Conservation (phyloP, 2,113 vertebrate species). For the Cinclus cinclus region DNA sequence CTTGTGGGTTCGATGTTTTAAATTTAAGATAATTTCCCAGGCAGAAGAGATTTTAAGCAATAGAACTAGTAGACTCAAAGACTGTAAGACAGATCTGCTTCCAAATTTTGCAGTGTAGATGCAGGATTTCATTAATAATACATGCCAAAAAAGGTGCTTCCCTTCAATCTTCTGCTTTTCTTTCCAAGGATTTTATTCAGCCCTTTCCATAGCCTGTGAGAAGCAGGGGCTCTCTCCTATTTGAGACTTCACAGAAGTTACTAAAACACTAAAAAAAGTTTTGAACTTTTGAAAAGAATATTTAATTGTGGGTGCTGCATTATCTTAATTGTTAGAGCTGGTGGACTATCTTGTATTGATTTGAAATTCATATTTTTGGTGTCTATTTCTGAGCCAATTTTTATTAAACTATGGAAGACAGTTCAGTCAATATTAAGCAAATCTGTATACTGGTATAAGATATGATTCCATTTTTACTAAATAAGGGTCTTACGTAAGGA, state of each 20-base stretch:
- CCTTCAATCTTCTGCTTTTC: not conserved
- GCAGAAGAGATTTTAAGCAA: not conserved
- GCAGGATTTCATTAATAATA: not conserved
- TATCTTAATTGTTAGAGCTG: not conserved
- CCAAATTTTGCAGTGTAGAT: not conserved
- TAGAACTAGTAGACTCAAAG: not conserved
- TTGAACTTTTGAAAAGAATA: not conserved
- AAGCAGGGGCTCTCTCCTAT: not conserved
- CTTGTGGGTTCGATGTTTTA: not conserved
- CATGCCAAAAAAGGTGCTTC: not conserved
- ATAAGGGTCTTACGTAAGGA: not conserved
- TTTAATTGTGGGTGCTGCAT: not conserved
- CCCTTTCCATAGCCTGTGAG: not conserved
- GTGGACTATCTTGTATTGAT: not conserved
- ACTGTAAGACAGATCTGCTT: not conserved
- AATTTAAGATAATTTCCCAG: not conserved
- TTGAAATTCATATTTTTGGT: not conserved
- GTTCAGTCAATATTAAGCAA: not conserved
- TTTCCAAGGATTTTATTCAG: not conserved
- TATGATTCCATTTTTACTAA: not conserved
- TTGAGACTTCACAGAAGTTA: not conserved
- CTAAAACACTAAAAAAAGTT: not conserved
- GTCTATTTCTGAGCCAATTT: not conserved
- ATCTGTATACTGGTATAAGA: not conserved
- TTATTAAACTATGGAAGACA: not conserved